A percentile compares a stretch with the other conserved stretches of the same genome.
Evolutionary conservation across 2,888 invertebrate species (phyloP).

Genomic region (Junonia oenone): DNA sequence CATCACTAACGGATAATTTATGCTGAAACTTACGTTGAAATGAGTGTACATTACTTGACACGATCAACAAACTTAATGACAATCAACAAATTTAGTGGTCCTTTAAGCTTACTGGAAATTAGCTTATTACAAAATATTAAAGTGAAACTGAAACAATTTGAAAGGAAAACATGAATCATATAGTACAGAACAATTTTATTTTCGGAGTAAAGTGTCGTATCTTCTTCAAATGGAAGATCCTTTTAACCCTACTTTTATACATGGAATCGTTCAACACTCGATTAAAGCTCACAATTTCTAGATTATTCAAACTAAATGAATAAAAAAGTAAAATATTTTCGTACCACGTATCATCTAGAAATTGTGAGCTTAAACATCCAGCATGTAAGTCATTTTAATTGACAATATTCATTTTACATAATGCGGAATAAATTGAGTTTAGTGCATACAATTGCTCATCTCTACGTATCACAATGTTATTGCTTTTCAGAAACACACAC

Average conservation of each 20-base stretch:
- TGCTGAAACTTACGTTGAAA: constrained; percentile 68
- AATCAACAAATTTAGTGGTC: constrained; percentile 64
- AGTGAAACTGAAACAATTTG: constrained; percentile 24
- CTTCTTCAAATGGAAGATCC: constrained; percentile 18
- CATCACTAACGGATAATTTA: constrained; percentile 67
- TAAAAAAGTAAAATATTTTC: neutral
- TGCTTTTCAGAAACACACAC: constrained; percentile 73
- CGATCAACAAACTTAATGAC: constrained; percentile 58
- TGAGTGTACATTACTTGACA: constrained; percentile 56
- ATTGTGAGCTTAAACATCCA: constrained; percentile 40
- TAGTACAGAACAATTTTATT: constrained; percentile 20
- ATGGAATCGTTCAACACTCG: constrained; percentile 29
- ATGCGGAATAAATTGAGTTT: constrained; percentile 46
- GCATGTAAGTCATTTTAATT: constrained; percentile 52
- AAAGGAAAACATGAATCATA: constrained; percentile 9
- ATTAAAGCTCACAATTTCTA: constrained; percentile 32
- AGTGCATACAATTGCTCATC: constrained; percentile 52
- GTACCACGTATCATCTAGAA: neutral
- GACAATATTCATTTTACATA: constrained; percentile 62
- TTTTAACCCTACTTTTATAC: constrained; percentile 25
- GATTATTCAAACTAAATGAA: constrained; percentile 1
- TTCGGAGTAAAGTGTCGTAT: constrained; percentile 22
- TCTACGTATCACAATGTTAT: constrained; percentile 73
- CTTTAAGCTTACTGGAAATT: constrained; percentile 61
- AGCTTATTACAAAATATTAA: constrained; percentile 33